A percentile compares a stretch with the other conserved stretches of the same genome.
phyloP scores from a whole-genome alignment of 1,140 invertebrate genomes.

The Neelides sp. region DNA sequence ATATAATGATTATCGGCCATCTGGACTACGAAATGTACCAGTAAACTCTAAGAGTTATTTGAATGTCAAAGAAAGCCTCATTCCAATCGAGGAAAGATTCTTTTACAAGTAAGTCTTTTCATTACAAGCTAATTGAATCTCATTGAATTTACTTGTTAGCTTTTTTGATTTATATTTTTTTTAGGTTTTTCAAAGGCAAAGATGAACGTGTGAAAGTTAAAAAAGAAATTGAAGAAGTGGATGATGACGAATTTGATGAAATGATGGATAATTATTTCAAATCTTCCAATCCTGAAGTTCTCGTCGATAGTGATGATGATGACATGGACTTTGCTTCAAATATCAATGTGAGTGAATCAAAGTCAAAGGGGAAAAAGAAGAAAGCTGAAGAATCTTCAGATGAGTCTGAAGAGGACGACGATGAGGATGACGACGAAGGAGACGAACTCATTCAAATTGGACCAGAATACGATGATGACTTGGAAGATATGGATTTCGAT shows the following conservation, averaged over 20 bases:
- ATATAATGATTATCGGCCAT: constrained; percentile 36
- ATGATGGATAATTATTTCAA: constrained; percentile 43
- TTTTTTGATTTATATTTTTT: constrained; percentile 14
- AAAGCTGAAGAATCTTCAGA: constrained; percentile 31
- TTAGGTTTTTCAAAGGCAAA: constrained; percentile 33
- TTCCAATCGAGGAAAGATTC: constrained; percentile 71
- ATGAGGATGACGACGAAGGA: constrained; percentile 17
- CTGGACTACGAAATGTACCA: constrained; percentile 46
- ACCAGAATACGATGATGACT: constrained; percentile 5
- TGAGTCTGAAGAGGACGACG: constrained; percentile 30
- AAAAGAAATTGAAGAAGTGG: constrained; percentile 42
- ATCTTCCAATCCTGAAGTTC: constrained; percentile 13
- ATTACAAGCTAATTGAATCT: neutral
- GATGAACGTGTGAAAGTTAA: constrained; percentile 35
- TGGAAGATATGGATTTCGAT: constrained; percentile 33
- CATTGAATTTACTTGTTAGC: too few species aligned
- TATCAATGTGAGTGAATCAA: constrained; percentile 7
- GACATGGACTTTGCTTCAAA: constrained; percentile 33
- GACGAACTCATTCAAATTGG: constrained; percentile 1
- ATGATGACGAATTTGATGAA: constrained; percentile 78
- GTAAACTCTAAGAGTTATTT: constrained; percentile 57
- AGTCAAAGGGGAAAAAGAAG: constrained; percentile 9
- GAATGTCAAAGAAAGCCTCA: constrained; percentile 49
- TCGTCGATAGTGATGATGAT: constrained; percentile 28
- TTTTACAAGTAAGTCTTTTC: constrained; percentile 50